Percentiles rank a stretch among this genome's conserved stretches.
These are phyloP conservation scores for Hiodon tergisus DNA, from an alignment of 2,113 vertebrate genomes.

Conservation along the genomic window DNA sequence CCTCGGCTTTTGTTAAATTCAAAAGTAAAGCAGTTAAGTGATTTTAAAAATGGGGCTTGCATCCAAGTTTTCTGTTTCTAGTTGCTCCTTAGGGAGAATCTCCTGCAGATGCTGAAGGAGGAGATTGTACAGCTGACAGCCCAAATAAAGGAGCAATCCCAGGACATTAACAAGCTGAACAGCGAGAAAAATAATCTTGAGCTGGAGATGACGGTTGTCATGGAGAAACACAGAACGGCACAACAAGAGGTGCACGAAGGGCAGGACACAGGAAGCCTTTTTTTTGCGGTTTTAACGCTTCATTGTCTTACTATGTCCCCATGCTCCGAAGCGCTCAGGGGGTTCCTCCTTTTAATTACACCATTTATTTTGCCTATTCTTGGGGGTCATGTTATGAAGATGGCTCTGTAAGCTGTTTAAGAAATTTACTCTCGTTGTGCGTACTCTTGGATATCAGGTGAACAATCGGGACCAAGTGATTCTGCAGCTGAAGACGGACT, in stretches of 20 bases:
- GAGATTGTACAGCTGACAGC: slow-evolving; percentile 45
- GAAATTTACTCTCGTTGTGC: neutral
- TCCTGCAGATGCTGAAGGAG: slow-evolving; percentile 45
- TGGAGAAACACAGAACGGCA: slow-evolving; percentile 44
- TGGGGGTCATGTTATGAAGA: neutral
- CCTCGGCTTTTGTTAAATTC: slow-evolving; percentile 9
- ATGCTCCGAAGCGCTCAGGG: neutral
- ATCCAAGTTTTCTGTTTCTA: slow-evolving; percentile 37
- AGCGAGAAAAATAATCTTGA: slow-evolving; percentile 50
- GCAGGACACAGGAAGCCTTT: slow-evolving; percentile 31
- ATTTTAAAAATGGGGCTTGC: slow-evolving; percentile 33
- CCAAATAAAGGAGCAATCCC: slow-evolving; percentile 47
- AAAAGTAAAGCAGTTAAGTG: slow-evolving; percentile 35
- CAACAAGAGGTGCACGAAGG: slow-evolving; percentile 50
- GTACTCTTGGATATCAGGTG: slow-evolving; percentile 35
- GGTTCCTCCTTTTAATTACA: slow-evolving; percentile 2
- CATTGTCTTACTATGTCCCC: neutral
- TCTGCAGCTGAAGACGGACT: slow-evolving; percentile 49
- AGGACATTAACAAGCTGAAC: slow-evolving; percentile 42
- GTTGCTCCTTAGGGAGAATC: slow-evolving; percentile 43
- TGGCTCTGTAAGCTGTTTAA: neutral
- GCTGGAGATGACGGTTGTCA: slow-evolving; percentile 51
- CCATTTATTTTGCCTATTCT: slow-evolving; percentile 10
- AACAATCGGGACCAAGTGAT: slow-evolving; percentile 50
- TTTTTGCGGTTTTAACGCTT: slow-evolving; percentile 1